Conservation (phyloP, 2,113 vertebrate species). For the Lagopus muta region DNA sequence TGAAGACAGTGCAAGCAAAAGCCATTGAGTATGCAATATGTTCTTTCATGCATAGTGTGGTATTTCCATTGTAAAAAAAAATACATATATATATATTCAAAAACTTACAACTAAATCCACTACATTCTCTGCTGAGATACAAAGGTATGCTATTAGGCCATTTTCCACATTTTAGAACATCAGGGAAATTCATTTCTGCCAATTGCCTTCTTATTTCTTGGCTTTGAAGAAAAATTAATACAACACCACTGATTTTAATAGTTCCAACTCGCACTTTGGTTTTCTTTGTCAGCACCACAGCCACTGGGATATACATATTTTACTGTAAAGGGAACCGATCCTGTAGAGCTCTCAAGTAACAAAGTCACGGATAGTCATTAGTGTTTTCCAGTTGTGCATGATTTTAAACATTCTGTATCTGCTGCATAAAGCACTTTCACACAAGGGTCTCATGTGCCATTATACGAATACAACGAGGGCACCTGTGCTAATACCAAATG, state of each 20-base stretch:
- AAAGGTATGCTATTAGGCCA: neutral
- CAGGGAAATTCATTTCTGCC: neutral
- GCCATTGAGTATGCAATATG: neutral
- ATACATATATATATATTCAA: neutral
- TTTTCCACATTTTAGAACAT: neutral
- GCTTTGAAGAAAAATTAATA: neutral
- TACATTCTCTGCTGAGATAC: neutral
- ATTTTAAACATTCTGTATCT: neutral
- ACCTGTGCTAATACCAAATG: neutral
- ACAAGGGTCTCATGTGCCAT: neutral
- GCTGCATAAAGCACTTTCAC: neutral
- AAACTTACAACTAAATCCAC: neutral
- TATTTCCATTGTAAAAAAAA: neutral
- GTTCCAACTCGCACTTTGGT: neutral
- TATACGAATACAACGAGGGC: accelerated
- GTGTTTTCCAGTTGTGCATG: neutral
- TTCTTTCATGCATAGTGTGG: neutral
- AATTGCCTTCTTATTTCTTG: neutral
- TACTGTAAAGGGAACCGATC: neutral
- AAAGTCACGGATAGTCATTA: neutral
- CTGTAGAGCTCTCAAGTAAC: neutral
- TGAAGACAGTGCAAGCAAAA: neutral
- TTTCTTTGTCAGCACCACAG: neutral
- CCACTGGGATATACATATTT: neutral
- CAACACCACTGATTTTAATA: neutral